Base-by-base conservation (phyloP, 2,113 vertebrate species). In the Trinectes maculatus region DNA sequence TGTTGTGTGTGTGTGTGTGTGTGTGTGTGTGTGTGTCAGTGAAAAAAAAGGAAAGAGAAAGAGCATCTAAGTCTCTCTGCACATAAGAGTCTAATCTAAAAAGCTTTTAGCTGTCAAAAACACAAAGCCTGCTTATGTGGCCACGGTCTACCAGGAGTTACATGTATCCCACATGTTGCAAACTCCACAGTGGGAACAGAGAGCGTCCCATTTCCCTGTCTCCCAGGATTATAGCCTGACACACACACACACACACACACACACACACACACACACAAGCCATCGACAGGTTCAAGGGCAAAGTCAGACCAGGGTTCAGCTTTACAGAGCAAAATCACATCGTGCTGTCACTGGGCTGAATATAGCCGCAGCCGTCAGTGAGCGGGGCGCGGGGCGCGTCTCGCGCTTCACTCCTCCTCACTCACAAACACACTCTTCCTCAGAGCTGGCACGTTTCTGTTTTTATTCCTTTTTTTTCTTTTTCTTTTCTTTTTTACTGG, bases 271-370 rank as follows among this genome's bases (percentile, higher is more conserved):
- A 34, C 5, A 37, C 25, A 44, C 33, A 40, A 29, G 34, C 3
- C 42, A 76, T 54, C 71, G 53, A 24, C 65, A 60, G 64, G 80
- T 78, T 88, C 80, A 84, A 89, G 81, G 80, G 65, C 81, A 88
- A 83, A 82, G 80, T 82, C 75, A 48, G 66, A 76, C 5, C 42
- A 57, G 65, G 73, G 51, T 58, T 79, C 54, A 68, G 49, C 55
- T 65, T 71, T 66, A 53, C 54, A 11, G 57, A 21, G 66, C 46
- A 56, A 68, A 79, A 82, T 76, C 74, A 46, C 83, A 78, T 57
- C 80, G 13, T 8, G 58, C 42, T 71, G 81, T 76, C 73, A 71
- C 46, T 55, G 68, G 47, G 53, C 52, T 24, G 44, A 29, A 37
- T 43, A 11, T 4, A 8, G 40, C n/a, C 65, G 36, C 51, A 21